These are phyloP conservation scores for Aspidiotus rigidus DNA, from an alignment of 2,888 invertebrate genomes.

Conservation along the genomic window DNA sequence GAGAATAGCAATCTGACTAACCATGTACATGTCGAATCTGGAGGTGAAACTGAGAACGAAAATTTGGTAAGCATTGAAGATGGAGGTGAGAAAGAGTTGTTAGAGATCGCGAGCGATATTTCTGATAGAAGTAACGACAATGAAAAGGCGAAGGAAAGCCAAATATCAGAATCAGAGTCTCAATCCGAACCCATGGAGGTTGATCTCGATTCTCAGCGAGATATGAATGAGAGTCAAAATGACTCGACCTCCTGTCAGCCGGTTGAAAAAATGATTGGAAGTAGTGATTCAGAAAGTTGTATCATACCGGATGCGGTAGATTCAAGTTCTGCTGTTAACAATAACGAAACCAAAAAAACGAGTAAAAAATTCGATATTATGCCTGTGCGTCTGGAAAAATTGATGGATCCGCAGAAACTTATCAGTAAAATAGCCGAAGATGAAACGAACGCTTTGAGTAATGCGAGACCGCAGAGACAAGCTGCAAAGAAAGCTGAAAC, in stretches of 20 bases:
- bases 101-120: too few species aligned
- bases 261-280: neutral
- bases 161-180: neutral
- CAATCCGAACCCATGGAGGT: slow-evolving; percentile 9
- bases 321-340: neutral
- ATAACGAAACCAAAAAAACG: neutral
- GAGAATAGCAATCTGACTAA: too few species aligned
- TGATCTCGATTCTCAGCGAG: neutral
- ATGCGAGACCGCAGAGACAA: slow-evolving; percentile 37
- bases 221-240: neutral
- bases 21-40: too few species aligned
- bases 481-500: slow-evolving; percentile 39
- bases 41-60: too few species aligned
- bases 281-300: slow-evolving; percentile 17
- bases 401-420: slow-evolving; percentile 28
- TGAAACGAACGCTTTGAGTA: neutral
- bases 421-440: slow-evolving; percentile 1
- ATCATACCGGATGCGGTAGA: slow-evolving; percentile 22
- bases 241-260: neutral
- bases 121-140: neutral
- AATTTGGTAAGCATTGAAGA: too few species aligned
- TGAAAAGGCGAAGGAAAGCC: neutral
- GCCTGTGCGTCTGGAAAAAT: slow-evolving; percentile 25
- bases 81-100: too few species aligned
- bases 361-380: slow-evolving; percentile 24